Conservation (phyloP, 2,797 vertebrate species). For the Gastrophryne carolinensis region DNA sequence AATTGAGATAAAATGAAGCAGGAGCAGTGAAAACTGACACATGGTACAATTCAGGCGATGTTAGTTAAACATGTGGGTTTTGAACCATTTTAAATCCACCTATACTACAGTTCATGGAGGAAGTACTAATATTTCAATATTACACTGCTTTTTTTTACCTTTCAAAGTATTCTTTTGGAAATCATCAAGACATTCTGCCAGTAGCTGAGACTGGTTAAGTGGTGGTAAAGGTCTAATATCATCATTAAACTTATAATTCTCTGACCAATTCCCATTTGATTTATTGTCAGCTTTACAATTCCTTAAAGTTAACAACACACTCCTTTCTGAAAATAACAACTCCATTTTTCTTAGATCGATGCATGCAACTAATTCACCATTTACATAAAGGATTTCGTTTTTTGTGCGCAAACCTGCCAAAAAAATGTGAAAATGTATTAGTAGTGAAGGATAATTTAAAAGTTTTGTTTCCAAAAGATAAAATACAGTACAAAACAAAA, state of each 20-base stretch:
- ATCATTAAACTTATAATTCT: constrained; percentile 66
- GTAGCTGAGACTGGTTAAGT: constrained; percentile 68
- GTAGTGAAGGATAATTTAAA: too few relatives aligned
- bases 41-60: too few relatives aligned
- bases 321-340: constrained; percentile 79
- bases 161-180: constrained; percentile 79
- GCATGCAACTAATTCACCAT: constrained; percentile 74
- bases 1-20: too few relatives aligned
- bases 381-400: constrained; percentile 85
- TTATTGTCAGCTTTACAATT: constrained; percentile 57
- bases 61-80: too few relatives aligned
- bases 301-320: constrained; percentile 75
- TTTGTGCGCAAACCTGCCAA: constrained; percentile 79
- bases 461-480: too few relatives aligned
- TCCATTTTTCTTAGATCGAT: constrained; percentile 85
- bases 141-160: constrained; percentile 81
- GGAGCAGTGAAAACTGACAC: too few relatives aligned
- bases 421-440: constrained; percentile 22
- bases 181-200: constrained; percentile 75
- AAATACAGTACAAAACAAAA: too few relatives aligned
- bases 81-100: too few relatives aligned
- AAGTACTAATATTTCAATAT: too few relatives aligned
- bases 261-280: constrained; percentile 64
- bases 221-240: constrained; percentile 57
- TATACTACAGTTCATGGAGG: too few relatives aligned